These are phyloP conservation scores for Troides aeacus DNA, from an alignment of 2,888 invertebrate genomes.

Conservation along the genomic window DNA sequence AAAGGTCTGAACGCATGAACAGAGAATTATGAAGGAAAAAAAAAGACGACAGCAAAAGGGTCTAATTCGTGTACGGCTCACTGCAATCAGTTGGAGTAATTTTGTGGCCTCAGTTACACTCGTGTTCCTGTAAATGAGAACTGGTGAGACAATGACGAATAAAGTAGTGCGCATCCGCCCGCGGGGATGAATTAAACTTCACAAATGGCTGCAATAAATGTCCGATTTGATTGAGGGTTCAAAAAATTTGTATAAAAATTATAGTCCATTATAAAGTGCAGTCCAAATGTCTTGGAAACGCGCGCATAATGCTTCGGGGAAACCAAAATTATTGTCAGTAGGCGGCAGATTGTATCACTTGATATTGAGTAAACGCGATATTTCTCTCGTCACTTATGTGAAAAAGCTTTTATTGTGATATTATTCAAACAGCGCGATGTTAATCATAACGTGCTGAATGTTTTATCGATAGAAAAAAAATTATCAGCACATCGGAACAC, in stretches of 20 bases:
- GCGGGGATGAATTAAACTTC: constrained; percentile 68
- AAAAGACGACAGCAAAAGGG: constrained; percentile 59
- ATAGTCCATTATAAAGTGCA: no score
- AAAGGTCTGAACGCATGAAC: constrained; percentile 75
- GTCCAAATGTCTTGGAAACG: no score
- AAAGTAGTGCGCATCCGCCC: constrained; percentile 52
- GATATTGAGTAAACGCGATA: no score
- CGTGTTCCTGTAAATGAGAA: constrained; percentile 42
- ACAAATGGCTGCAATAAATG: constrained; percentile 70
- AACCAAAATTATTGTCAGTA: no score
- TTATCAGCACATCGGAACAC: constrained; percentile 23
- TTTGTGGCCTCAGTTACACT: constrained; percentile 47
- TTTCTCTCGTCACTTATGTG: no score
- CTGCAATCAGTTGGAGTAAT: constrained; percentile 76
- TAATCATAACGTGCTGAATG: constrained; percentile 1
- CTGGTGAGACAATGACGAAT: constrained; percentile 54
- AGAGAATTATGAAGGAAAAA: constrained; percentile 70
- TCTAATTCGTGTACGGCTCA: constrained; percentile 77
- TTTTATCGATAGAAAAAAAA: constrained; percentile 22
- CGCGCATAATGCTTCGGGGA: no score
- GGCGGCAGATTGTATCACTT: no score
- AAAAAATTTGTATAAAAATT: neutral
- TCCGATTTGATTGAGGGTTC: neutral
- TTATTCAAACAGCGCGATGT: neutral
- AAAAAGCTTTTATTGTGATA: no score